Base-by-base conservation (phyloP, 2,888 invertebrate species). In the Frankliniella fusca region DNA sequence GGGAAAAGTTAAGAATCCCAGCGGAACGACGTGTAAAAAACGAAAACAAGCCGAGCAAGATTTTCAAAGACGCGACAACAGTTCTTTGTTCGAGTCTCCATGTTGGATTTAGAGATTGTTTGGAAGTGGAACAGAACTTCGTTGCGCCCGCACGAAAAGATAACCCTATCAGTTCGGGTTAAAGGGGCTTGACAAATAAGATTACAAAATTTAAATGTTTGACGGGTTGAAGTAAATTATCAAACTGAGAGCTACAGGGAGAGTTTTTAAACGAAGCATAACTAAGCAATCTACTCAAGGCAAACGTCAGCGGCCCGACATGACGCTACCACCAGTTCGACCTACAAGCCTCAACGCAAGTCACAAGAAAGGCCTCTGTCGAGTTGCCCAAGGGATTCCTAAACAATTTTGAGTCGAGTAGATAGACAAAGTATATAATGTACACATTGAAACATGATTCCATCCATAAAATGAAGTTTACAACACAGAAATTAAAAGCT, bases 301-400 rank as follows among this genome's bases (percentile, higher is more conserved):
- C 83, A 84, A 84, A 85, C 84, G 84, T 84, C 85, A 84, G 84
- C 61, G 54, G 83, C 81, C 82, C 84, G 84, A 84, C 84, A 85
- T 85, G 85, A 85, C 85, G 85, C 85, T 84, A 84, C 83, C 83
- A 84, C 83, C 83, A 83, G 83, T 83, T 82, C 82, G 27, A 76
- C 70, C 70, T 76, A 23, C 70, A 76, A 76, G 70, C 70, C 70
- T 23, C 70, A 27, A 76, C 70, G 70, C 70, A 76, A 23, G 20
- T 61, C n/a, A 1, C 38, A 38, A 38, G 38, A 38, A 38, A 38
- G 5, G 38, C 5, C 38, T 38, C 38, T 38, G 38, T 38, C 38
- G 38, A 38, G 38, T 38, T 38, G 38, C 38, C 38, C 38, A 38
- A 5, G 5, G 38, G 38, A 3, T 38, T 38, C 5, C 38, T 38